Base-by-base conservation (phyloP, 2,113 vertebrate species). In the Pachypanchax playfairii region DNA sequence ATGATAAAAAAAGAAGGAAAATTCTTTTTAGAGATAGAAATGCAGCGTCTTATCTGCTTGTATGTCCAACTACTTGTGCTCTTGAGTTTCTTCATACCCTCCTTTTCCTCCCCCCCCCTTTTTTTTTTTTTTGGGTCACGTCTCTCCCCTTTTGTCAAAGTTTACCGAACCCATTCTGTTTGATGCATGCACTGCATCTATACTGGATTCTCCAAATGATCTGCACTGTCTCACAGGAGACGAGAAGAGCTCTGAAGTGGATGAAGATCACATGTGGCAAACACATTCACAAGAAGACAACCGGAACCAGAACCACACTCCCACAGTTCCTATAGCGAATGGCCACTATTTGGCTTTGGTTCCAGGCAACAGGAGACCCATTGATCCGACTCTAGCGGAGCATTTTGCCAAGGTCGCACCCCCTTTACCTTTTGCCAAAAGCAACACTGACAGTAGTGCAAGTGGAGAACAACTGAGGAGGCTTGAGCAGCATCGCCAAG, bases 211-310 rank as follows among this genome's bases (percentile, higher is more conserved):
- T 73, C 80, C 79, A 80, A 88, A 90, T 90, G 89, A 88, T 85
- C 71, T 86, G 87, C 70, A 88, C 86, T 93, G 88, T 91, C 86
- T 87, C 80, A 82, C 90, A 93, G 91, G 88, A 83, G 75, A 88
- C 63, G 47, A 46, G 70, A 87, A 84, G 67, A 83, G 14, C 25
- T 14, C 41, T 14, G 75, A 65, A 41, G 62, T 1, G 29, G 83
- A 65, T 1, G 71, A 75, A 46, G 75, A 52, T 28, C 36, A 28
- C 58, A 20, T 14, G 60, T 47, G 42, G 54, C 78, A 59, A 62
- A 57, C 48, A 4, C 25, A 31, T 71, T 80, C 56, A 4, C 66
- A 36, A 51, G 83, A 87, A 59, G 74, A 88, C 79, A 65, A 85
- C 67, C 35, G 75, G 36, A 91, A 88, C 71, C 85, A 83, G 71